These are phyloP conservation scores for Pseudomyrmex flavicornis DNA, from an alignment of 1,140 invertebrate species.

Conservation along the genomic window DNA sequence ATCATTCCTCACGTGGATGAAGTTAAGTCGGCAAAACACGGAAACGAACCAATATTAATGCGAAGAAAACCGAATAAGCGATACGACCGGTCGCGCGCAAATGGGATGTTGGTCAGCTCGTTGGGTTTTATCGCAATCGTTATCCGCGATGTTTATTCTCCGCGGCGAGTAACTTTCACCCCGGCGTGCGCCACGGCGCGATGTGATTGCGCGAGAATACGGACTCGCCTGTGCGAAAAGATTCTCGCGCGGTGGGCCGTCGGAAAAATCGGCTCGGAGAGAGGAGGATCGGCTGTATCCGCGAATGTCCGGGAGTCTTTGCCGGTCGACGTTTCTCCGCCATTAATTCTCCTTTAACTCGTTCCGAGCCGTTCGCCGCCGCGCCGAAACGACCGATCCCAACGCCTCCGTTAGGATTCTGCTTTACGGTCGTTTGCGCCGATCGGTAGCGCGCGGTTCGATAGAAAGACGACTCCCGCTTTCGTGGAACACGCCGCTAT, in stretches of 20 bases:
- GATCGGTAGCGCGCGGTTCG: slow-evolving; percentile 32
- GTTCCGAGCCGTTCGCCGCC: slow-evolving; percentile 9
- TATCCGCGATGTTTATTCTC: slow-evolving; percentile 48
- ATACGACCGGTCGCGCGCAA: neutral
- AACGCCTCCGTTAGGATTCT: slow-evolving; percentile 33
- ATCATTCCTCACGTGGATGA: too few species aligned
- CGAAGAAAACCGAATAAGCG: slow-evolving; percentile 40
- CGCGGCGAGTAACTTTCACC: slow-evolving; percentile 46
- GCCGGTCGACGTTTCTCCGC: neutral
- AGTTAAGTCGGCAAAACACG: neutral
- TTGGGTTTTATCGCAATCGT: slow-evolving; percentile 52
- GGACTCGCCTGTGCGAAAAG: neutral
- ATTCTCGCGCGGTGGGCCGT: neutral
- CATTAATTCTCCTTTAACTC: slow-evolving; percentile 44
- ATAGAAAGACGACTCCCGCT: slow-evolving; percentile 26
- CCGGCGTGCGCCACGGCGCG: slow-evolving; percentile 36
- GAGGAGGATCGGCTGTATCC: slow-evolving; percentile 2
- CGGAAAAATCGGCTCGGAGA: slow-evolving; percentile 23
- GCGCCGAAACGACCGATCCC: slow-evolving; percentile 13
- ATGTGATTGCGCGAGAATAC: slow-evolving; percentile 19
- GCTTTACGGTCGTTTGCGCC: slow-evolving; percentile 33
- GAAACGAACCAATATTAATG: slow-evolving; percentile 32
- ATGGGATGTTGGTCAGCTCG: slow-evolving; percentile 8
- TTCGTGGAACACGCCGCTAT: slow-evolving; percentile 23
- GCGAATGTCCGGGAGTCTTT: slow-evolving; percentile 9